phyloP scores from a whole-genome alignment of 2,113 vertebrate species.

The Pseudopipra pipra region DNA sequence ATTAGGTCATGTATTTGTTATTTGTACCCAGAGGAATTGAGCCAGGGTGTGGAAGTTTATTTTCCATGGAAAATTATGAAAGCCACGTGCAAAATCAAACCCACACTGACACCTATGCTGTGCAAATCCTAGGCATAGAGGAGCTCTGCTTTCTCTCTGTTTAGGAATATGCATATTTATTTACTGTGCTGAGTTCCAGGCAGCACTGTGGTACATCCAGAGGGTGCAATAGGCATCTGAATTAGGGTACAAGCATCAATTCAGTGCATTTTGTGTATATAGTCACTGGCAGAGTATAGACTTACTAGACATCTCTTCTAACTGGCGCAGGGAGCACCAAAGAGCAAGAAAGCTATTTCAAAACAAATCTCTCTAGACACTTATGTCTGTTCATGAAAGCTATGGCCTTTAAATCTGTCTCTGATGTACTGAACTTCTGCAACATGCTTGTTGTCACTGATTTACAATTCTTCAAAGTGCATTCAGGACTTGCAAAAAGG shows the following conservation, averaged over 20 bases:
- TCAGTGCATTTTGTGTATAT: background rate
- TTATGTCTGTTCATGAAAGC: background rate
- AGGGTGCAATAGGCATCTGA: background rate
- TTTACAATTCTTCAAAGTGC: background rate
- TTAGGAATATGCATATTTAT: background rate
- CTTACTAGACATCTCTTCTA: background rate
- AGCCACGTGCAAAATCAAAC: background rate
- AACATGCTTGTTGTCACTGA: fast-evolving
- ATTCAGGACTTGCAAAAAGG: background rate
- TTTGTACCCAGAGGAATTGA: background rate
- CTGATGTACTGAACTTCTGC: background rate
- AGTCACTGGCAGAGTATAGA: background rate
- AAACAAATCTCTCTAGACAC: background rate
- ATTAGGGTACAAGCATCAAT: background rate
- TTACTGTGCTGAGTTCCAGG: background rate
- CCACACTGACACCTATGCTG: background rate
- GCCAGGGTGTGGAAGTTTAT: background rate
- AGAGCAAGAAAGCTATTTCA: background rate
- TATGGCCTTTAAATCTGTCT: background rate
- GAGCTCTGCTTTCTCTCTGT: background rate
- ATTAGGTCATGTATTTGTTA: background rate
- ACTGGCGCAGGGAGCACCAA: background rate
- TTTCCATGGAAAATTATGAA: background rate
- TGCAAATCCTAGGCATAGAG: background rate
- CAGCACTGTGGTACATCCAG: background rate